These are phyloP conservation scores for Synchiropus splendidus DNA, from an alignment of 2,113 vertebrate genomes.

Conservation along the genomic window DNA sequence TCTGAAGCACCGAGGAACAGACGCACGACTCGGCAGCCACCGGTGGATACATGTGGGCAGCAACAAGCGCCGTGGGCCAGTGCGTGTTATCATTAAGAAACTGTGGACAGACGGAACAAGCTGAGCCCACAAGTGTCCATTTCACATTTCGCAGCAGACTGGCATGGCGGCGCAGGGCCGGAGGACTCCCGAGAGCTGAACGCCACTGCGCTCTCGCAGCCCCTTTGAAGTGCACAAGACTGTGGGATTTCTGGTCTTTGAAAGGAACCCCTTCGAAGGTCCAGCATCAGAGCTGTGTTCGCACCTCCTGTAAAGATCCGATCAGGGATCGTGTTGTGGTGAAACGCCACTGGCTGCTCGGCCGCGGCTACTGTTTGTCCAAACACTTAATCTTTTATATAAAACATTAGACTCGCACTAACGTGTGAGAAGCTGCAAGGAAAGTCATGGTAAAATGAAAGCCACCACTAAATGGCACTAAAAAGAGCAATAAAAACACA, in stretches of 20 bases:
- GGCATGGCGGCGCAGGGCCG: conserved; percentile 33
- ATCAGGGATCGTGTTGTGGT: conserved; percentile 23
- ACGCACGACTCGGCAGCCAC: conserved; percentile 41
- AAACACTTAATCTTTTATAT: background rate
- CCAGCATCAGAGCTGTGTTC: conserved; percentile 31
- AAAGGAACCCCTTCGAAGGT: conserved; percentile 32
- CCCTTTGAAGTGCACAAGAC: conserved; percentile 32
- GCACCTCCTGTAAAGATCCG: conserved; percentile 35
- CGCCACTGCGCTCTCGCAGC: conserved; percentile 17
- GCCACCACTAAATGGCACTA: too few relatives aligned
- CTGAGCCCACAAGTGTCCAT: conserved; percentile 51
- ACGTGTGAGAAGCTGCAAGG: too few relatives aligned
- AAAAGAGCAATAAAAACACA: too few relatives aligned
- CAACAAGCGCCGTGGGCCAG: conserved; percentile 33
- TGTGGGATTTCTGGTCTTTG: conserved; percentile 42
- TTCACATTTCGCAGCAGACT: conserved; percentile 51
- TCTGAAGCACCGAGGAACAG: background rate
- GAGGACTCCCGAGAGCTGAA: conserved; percentile 32
- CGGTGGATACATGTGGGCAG: conserved; percentile 33
- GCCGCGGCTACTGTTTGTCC: conserved; percentile 10
- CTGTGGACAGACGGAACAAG: conserved; percentile 53
- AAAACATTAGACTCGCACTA: too few relatives aligned
- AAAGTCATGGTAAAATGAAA: too few relatives aligned
- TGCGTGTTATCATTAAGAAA: conserved; percentile 57
- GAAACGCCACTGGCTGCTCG: conserved; percentile 2